Conservation (phyloP, 30 jellyfish, hydroid and myxozoan species). For the Pelagia noctiluca region DNA sequence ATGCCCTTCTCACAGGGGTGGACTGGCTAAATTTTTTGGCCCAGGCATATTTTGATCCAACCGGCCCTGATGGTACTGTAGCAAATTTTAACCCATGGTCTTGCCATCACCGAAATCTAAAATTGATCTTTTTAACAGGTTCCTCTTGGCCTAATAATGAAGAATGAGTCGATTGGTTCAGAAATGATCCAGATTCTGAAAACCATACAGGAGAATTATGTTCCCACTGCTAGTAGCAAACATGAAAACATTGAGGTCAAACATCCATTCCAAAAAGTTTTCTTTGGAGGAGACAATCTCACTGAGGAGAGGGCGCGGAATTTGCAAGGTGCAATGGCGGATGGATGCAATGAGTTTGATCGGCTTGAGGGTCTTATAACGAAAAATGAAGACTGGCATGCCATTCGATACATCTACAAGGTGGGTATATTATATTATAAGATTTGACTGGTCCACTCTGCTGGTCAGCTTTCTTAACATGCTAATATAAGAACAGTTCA, state of each 20-base stretch:
- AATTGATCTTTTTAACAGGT: conserved; percentile 19
- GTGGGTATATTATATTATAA: too few species aligned
- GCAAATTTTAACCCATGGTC: not conserved
- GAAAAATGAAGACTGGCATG: conserved; percentile 63
- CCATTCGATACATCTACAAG: conserved; percentile 43
- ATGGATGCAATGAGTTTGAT: conserved; percentile 19
- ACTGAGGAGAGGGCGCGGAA: conserved; percentile 53
- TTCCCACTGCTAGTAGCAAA: conserved; percentile 1
- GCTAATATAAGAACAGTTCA: too few species aligned
- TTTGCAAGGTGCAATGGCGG: conserved; percentile 54
- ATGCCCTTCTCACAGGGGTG: not conserved
- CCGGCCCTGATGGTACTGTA: not conserved
- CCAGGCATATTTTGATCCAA: not conserved
- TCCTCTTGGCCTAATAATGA: conserved; percentile 57
- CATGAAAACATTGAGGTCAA: not conserved
- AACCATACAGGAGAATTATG: conserved; percentile 40
- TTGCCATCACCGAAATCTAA: not conserved
- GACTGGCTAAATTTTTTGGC: not conserved
- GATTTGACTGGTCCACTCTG: too few species aligned
- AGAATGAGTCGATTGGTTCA: conserved; percentile 49
- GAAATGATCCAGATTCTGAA: conserved; percentile 50
- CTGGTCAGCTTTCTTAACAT: too few species aligned
- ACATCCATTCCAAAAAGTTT: not conserved
- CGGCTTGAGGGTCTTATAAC: conserved; percentile 45
- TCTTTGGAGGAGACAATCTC: conserved; percentile 58